Conservation (phyloP, 2,888 invertebrate genomes). For the Drosophila affinis region DNA sequence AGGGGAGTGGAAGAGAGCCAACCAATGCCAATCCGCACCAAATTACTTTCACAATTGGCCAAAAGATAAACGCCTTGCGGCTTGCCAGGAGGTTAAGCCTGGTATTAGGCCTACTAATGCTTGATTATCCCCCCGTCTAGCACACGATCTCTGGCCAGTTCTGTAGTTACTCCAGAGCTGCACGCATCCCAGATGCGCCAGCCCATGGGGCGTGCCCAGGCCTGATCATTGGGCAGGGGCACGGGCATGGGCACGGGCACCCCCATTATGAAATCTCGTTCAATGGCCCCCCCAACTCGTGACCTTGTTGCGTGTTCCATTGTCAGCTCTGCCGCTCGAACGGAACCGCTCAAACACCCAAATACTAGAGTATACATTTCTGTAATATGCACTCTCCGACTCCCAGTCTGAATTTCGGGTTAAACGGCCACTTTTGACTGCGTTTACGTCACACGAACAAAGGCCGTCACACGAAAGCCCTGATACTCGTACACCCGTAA, state of each 20-base stretch:
- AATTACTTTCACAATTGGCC: slow-evolving; percentile 80
- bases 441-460: slow-evolving; percentile 69
- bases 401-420: slow-evolving; percentile 25
- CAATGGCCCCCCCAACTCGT: slow-evolving; percentile 54
- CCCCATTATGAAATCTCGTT: slow-evolving; percentile 66
- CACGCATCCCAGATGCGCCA: slow-evolving; percentile 35
- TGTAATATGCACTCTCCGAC: slow-evolving; percentile 10
- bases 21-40: slow-evolving; percentile 61
- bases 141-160: slow-evolving; percentile 61
- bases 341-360: slow-evolving; percentile 10
- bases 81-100: slow-evolving; percentile 28
- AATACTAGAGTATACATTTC: slow-evolving; percentile 11
- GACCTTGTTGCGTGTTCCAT: slow-evolving; percentile 75
- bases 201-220: slow-evolving; percentile 55
- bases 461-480: slow-evolving; percentile 31
- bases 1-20: neutral
- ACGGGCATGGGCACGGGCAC: neutral
- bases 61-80: slow-evolving; percentile 63
- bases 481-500: slow-evolving; percentile 7
- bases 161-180: slow-evolving; percentile 44
- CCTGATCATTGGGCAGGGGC: neutral
- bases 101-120: slow-evolving; percentile 52
- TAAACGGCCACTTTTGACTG: slow-evolving; percentile 68
- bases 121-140: slow-evolving; percentile 52
- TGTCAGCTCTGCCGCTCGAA: slow-evolving; percentile 33